Conservation (phyloP, 2,888 invertebrate species). For the Rosalia funebris region DNA sequence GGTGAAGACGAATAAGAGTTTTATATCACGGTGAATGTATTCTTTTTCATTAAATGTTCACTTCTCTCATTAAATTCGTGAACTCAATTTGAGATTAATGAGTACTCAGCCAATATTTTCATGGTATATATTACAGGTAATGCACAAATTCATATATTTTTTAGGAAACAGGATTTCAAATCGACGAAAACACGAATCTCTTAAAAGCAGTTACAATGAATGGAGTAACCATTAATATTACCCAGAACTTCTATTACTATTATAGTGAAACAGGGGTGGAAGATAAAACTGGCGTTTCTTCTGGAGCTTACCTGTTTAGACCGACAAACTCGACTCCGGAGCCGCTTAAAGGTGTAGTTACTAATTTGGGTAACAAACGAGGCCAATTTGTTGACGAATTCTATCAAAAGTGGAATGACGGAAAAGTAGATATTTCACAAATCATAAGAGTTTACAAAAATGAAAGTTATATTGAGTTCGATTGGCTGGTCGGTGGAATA, state of each 20-base stretch:
- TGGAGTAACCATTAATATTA: constrained; percentile 60
- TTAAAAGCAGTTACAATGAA: constrained; percentile 66
- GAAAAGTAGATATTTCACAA: constrained; percentile 79
- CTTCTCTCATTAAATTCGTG: too few relatives aligned
- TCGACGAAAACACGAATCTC: constrained; percentile 67
- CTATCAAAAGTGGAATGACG: constrained; percentile 73
- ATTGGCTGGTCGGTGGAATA: constrained; percentile 83
- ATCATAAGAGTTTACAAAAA: constrained; percentile 74
- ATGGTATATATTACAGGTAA: too few relatives aligned
- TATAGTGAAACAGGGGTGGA: constrained; percentile 75
- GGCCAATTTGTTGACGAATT: constrained; percentile 51
- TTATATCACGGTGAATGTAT: too few relatives aligned
- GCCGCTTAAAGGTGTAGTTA: constrained; percentile 12
- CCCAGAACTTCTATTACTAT: constrained; percentile 79
- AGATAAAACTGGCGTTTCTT: constrained; percentile 72
- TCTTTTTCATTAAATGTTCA: too few relatives aligned
- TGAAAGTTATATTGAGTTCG: constrained; percentile 71
- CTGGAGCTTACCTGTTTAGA: constrained; percentile 93
- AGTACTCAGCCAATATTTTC: too few relatives aligned
- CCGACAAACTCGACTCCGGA: constrained; percentile 61
- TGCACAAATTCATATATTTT: too few relatives aligned
- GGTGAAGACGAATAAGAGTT: too few relatives aligned
- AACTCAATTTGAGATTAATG: too few relatives aligned
- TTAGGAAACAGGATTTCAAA: constrained; percentile 63
- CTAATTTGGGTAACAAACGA: constrained; percentile 5